A percentile compares a stretch with the other conserved stretches of the same genome.
These are phyloP conservation scores for Salvelinus fontinalis DNA, from an alignment of 2,113 vertebrate species.

Conservation along the genomic window DNA sequence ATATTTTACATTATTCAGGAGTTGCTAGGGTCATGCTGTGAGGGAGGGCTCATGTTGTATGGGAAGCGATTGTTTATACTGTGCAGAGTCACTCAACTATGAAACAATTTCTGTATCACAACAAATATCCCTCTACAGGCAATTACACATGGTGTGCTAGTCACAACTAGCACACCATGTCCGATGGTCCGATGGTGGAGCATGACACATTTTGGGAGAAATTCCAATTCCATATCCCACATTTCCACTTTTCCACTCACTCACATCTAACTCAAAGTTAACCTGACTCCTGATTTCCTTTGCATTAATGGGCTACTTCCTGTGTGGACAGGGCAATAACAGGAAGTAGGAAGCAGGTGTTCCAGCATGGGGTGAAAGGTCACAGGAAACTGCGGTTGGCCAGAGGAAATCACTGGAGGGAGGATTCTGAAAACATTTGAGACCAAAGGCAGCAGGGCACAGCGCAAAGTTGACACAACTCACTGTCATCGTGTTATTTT, in stretches of 20 bases:
- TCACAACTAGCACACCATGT: too few species aligned
- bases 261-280: conserved; percentile 27
- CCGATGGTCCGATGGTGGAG: too few species aligned
- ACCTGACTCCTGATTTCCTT: conserved; percentile 43
- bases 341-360: conserved; percentile 79
- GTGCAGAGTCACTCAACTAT: not conserved
- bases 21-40: not conserved
- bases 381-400: conserved; percentile 57
- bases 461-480: not conserved
- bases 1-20: not conserved
- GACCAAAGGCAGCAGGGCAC: not conserved
- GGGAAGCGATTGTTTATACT: not conserved
- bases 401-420: conserved; percentile 52
- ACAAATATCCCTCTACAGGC: not conserved
- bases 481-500: not conserved
- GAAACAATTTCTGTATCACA: not conserved
- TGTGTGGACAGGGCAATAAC: conserved; percentile 59
- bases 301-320: conserved; percentile 61
- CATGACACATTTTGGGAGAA: too few species aligned
- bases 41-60: not conserved
- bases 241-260: not conserved
- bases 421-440: conserved; percentile 16
- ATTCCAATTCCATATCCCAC: not conserved
- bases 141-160: too few species aligned
- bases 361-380: conserved; percentile 58